These are phyloP conservation scores for Leptobrachium ailaonicum DNA, from an alignment of 2,113 vertebrate species.

Conservation along the genomic window DNA sequence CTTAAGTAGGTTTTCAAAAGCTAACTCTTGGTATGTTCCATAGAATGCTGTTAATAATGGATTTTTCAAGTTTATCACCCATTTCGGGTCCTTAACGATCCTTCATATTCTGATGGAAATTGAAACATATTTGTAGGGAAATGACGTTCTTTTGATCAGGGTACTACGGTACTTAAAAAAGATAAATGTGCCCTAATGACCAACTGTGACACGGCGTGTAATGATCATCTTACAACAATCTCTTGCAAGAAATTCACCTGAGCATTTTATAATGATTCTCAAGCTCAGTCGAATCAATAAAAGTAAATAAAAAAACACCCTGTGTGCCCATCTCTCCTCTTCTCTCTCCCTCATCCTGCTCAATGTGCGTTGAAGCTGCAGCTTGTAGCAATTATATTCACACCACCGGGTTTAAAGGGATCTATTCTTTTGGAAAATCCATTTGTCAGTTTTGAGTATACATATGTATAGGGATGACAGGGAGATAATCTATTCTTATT, in stretches of 20 bases:
- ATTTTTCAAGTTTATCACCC: conserved; percentile 11
- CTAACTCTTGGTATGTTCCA: conserved; percentile 8
- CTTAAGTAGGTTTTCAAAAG: too few relatives aligned
- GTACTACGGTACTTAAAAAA: conserved; percentile 32
- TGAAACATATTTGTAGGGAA: conserved; percentile 44
- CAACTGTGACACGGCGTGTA: conserved; percentile 32
- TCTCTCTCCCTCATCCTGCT: not conserved
- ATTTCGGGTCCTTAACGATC: not conserved
- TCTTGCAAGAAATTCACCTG: conserved; percentile 31
- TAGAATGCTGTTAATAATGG: conserved; percentile 18
- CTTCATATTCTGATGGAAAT: conserved; percentile 31
- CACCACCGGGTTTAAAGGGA: conserved; percentile 17
- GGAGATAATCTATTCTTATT: too few relatives aligned
- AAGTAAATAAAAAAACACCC: conserved; percentile 42
- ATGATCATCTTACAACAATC: conserved; percentile 17
- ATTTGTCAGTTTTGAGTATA: not conserved
- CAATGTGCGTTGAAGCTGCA: not conserved
- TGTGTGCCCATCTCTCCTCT: conserved; percentile 5
- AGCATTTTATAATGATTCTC: conserved; percentile 39
- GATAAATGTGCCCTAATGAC: conserved; percentile 44
- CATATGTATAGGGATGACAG: not conserved
- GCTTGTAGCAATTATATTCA: conserved; percentile 2
- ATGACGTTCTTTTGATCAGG: conserved; percentile 38
- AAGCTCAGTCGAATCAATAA: conserved; percentile 27
- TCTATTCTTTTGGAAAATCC: conserved; percentile 22